A percentile compares a stretch with the other conserved stretches of the same genome.
phyloP scores from a whole-genome alignment of 2,888 invertebrate genomes.

The Cosmopolites sordidus region DNA sequence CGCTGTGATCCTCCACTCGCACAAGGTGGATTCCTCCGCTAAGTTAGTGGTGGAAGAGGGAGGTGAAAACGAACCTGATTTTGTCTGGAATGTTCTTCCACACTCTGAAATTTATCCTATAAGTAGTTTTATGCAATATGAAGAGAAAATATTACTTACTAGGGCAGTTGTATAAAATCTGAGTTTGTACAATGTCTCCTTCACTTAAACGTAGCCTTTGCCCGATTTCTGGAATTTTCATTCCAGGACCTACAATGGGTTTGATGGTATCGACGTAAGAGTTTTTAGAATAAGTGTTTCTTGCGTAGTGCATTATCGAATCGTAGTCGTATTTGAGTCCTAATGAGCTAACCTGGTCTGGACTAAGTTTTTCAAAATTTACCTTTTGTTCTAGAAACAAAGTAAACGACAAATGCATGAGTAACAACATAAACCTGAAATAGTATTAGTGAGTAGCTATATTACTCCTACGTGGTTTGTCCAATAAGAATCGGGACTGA shows the following conservation, averaged over 20 bases:
- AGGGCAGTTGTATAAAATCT: constrained; percentile 88
- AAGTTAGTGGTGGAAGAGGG: constrained; percentile 52
- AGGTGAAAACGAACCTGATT: constrained; percentile 72
- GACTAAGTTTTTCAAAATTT: constrained; percentile 85
- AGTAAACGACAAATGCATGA: too few species aligned
- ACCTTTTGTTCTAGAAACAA: background rate
- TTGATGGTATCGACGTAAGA: constrained; percentile 92
- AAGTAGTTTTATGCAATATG: constrained; percentile 7
- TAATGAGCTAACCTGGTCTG: constrained; percentile 91
- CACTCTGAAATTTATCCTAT: constrained; percentile 60
- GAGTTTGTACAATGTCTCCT: constrained; percentile 94
- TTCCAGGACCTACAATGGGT: constrained; percentile 67
- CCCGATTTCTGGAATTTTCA: constrained; percentile 85
- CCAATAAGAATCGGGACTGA: too few species aligned
- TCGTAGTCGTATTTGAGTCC: constrained; percentile 94
- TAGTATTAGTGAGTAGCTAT: too few species aligned
- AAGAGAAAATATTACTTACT: constrained; percentile 71
- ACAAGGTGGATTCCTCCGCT: constrained; percentile 66
- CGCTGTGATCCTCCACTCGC: constrained; percentile 95
- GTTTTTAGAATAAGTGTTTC: constrained; percentile 93
- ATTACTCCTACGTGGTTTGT: too few species aligned
- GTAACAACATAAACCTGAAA: too few species aligned
- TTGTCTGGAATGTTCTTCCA: constrained; percentile 82
- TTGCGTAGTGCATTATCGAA: constrained; percentile 97
- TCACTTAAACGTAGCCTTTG: constrained; percentile 85